phyloP scores from a whole-genome alignment of 2,797 vertebrate species.

The Psittacula derbiana region DNA sequence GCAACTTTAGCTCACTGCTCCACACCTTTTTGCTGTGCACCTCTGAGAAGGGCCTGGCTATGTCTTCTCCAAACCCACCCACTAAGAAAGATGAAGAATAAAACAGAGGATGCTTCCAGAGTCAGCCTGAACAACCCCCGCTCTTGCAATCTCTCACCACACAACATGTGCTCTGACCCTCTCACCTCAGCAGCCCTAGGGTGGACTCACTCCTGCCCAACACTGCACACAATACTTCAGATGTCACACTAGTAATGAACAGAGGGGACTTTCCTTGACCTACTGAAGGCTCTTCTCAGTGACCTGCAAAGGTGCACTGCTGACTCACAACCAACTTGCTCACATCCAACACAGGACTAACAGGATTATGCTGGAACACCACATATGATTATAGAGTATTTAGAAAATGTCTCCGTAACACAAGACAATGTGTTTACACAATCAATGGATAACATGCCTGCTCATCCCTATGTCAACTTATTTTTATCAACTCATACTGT shows the following conservation, averaged over 20 bases:
- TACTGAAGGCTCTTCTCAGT: neutral
- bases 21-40: neutral
- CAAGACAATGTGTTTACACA: neutral
- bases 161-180: neutral
- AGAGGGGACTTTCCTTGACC: neutral
- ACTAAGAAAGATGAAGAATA: neutral
- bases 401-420: neutral
- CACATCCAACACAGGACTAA: neutral
- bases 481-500: neutral
- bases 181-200: neutral
- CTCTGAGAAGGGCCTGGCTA: neutral
- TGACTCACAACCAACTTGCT: neutral
- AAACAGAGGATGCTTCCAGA: neutral
- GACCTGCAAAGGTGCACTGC: neutral
- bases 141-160: neutral
- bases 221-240: neutral
- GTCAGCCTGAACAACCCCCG: neutral
- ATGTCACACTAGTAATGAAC: neutral
- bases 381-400: rapidly evolving
- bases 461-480: neutral
- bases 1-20: neutral
- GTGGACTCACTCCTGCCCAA: neutral
- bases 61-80: neutral
- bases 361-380: neutral
- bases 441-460: neutral